Conservation (phyloP, 2,113 vertebrate genomes). For the Gopherus evgoodei region DNA sequence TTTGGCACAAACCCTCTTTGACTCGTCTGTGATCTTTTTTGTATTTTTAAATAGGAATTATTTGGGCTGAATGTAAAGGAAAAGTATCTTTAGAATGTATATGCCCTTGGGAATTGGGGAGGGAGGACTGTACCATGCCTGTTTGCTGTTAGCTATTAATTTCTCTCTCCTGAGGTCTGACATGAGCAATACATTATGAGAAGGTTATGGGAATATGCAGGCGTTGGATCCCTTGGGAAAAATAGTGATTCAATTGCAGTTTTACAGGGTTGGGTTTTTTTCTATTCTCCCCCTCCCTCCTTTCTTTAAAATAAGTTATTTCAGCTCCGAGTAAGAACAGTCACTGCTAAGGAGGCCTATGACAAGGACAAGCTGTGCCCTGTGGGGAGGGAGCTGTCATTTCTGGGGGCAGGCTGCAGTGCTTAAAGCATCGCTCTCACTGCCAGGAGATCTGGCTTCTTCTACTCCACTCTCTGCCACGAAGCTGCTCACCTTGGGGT, state of each 20-base stretch:
- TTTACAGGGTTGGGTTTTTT: conserved; percentile 49
- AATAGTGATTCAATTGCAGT: conserved; percentile 56
- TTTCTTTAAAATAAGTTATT: conserved; percentile 51
- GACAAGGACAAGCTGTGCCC: not conserved
- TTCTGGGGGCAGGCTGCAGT: not conserved
- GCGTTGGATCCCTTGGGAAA: conserved; percentile 61
- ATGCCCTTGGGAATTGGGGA: not conserved
- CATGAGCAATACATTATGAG: conserved; percentile 73
- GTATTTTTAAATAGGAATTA: conserved; percentile 20
- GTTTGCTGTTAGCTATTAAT: conserved; percentile 68
- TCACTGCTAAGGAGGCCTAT: rapidly evolving
- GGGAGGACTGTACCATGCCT: conserved; percentile 66
- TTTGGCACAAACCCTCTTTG: conserved; percentile 23
- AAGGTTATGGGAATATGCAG: conserved; percentile 76
- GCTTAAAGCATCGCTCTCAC: not conserved
- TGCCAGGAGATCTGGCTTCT: not conserved
- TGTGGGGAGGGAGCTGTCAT: not conserved
- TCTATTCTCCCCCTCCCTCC: rapidly evolving
- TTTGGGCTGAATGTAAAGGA: conserved; percentile 51
- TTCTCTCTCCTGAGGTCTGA: conserved; percentile 69
- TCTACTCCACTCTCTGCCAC: not conserved
- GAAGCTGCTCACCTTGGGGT: not conserved
- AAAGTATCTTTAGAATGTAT: not conserved
- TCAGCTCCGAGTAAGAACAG: not conserved
- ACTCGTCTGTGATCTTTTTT: conserved; percentile 14